Conservation (phyloP, 1,140 invertebrate species). For the Littorina saxatilis region DNA sequence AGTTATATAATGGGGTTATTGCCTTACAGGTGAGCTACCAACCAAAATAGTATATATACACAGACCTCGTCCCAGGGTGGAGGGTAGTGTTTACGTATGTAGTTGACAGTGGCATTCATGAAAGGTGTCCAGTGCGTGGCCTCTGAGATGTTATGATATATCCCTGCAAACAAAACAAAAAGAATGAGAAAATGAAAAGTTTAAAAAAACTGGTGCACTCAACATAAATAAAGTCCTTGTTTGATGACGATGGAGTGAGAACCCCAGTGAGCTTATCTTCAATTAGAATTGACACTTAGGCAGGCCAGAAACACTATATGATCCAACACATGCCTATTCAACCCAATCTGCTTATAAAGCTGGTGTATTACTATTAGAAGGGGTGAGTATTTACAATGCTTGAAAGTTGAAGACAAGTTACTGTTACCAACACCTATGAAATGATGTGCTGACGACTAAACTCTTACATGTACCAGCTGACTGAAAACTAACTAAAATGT, state of each 20-base stretch:
- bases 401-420: too few species aligned
- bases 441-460: too few species aligned
- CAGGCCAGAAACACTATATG: not conserved
- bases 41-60: too few species aligned
- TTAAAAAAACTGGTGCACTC: not conserved
- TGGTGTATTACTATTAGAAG: too few species aligned
- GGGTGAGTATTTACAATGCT: too few species aligned
- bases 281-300: not conserved
- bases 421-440: too few species aligned
- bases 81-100: conserved; percentile 67
- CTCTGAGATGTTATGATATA: conserved; percentile 68
- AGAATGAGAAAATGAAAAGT: not conserved
- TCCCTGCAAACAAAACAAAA: conserved; percentile 54
- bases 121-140: conserved; percentile 73
- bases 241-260: not conserved
- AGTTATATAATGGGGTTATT: too few species aligned
- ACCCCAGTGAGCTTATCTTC: not conserved
- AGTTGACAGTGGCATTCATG: conserved; percentile 70
- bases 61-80: conserved; percentile 67
- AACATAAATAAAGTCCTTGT: not conserved
- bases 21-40: too few species aligned
- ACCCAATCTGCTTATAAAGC: too few species aligned
- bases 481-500: too few species aligned
- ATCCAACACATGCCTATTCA: too few species aligned
- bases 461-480: too few species aligned